Evolutionary conservation across 2,888 invertebrate species (phyloP), one percentile per base, ranked within the genome.

Genomic region (Loripinus fragilis): DNA sequence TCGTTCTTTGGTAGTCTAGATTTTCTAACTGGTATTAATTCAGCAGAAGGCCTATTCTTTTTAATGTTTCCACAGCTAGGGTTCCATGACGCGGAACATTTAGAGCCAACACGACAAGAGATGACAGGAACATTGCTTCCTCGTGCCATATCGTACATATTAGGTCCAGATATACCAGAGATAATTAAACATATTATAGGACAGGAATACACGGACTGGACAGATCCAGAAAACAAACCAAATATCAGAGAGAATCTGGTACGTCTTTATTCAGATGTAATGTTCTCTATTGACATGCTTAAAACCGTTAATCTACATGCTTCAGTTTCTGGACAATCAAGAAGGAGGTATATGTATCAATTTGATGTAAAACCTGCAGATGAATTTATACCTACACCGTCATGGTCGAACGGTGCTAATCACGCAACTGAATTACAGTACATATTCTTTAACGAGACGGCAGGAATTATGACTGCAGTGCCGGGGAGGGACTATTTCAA

Each of bases 141-240:
- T n/a, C 38, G 2, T 2, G 67, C 45, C 3, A 17, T 67, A 23
- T 17, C 28, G 12, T 20, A 3, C 5, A 41, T 12, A 12, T 23
- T 42, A 8, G 42, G 67, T n/a, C 1, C 12, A 1, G 5, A 67
- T 33, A 12, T 67, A 7, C 67, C 67, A n/a, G n/a, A 41, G 15
- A 17, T 67, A 2, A 25, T 41, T 15, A 17, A 28, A 28, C 15
- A 25, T n/a, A 2, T 28, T 2, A n/a, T 45, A 2, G 17, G 38
- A 20, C 42, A 41, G 1, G 17, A 38, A 20, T 67, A 67, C 20
- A 67, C 67, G 3, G 67, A 67, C 25, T 67, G 67, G 67, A n/a
- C 17, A 25, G n/a, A 41, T n/a, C 41, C 42, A 23, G 42, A 38
- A 23, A 2, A 41, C 28, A 20, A 10, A 8, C n/a, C 38, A 38